These are phyloP conservation scores for Aspidapion aeneum DNA, from an alignment of 2,888 invertebrate species.

Conservation along the genomic window DNA sequence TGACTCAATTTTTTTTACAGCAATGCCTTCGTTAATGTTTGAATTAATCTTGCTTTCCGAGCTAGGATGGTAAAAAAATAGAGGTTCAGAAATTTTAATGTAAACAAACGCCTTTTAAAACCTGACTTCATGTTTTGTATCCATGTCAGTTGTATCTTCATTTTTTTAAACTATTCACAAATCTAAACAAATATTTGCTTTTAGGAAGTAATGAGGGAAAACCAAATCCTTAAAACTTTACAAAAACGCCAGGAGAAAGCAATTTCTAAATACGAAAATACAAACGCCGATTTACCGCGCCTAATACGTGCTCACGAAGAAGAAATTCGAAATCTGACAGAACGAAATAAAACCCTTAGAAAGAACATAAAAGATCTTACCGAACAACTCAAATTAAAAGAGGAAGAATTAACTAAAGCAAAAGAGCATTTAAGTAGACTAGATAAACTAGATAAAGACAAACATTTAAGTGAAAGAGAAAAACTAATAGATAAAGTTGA, in stretches of 20 bases:
- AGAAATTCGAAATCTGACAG: slow-evolving; percentile 68
- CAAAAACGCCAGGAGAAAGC: slow-evolving; percentile 80
- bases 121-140: too few species aligned
- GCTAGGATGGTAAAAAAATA: too few species aligned
- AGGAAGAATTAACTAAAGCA: slow-evolving; percentile 61
- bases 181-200: too few species aligned
- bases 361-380: slow-evolving; percentile 59
- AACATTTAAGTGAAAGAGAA: slow-evolving; percentile 64
- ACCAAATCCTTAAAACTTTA: slow-evolving; percentile 68
- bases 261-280: slow-evolving; percentile 68
- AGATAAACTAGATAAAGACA: slow-evolving; percentile 67
- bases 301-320: slow-evolving; percentile 74
- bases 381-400: slow-evolving; percentile 64
- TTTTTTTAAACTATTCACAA: too few species aligned
- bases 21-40: too few species aligned
- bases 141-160: too few species aligned
- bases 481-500: slow-evolving; percentile 63
- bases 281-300: slow-evolving; percentile 74
- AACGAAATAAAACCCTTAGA: slow-evolving; percentile 65
- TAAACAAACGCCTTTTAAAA: too few species aligned
- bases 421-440: slow-evolving; percentile 70
- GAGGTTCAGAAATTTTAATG: too few species aligned
- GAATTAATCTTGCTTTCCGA: too few species aligned
- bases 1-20: too few species aligned
- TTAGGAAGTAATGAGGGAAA: slow-evolving; percentile 69